These are phyloP conservation scores for Pachypanchax playfairii DNA, from an alignment of 2,113 vertebrate genomes.

Conservation along the genomic window DNA sequence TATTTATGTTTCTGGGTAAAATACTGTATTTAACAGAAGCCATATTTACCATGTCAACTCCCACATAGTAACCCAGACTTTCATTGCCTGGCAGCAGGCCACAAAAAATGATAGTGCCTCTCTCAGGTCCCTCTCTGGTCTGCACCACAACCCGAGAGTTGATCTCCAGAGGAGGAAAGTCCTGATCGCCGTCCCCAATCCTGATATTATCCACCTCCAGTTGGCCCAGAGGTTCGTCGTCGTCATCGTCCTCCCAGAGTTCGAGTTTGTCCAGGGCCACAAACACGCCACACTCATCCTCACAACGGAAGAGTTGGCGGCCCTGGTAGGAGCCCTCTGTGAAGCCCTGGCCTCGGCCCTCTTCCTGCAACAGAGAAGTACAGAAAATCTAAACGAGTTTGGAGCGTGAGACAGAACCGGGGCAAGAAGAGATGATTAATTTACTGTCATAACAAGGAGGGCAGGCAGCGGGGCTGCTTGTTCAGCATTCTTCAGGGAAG, in stretches of 20 bases:
- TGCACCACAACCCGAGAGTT: constrained; percentile 96
- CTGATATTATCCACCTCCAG: constrained; percentile 87
- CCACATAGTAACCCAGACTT: constrained; percentile 95
- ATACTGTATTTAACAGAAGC: background rate
- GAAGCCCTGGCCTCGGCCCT: constrained; percentile 95
- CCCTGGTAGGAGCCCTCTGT: constrained; percentile 97
- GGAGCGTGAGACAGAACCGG: constrained; percentile 18
- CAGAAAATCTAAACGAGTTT: constrained; percentile 8
- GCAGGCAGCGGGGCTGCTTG: constrained; percentile 33
- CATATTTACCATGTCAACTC: constrained; percentile 95
- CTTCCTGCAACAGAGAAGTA: constrained; percentile 82
- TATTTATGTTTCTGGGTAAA: too few species aligned
- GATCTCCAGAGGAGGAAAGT: constrained; percentile 90
- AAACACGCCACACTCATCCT: constrained; percentile 97
- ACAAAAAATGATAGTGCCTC: constrained; percentile 97
- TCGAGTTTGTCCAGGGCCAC: constrained; percentile 97
- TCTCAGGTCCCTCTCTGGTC: constrained; percentile 90
- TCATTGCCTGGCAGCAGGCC: constrained; percentile 95
- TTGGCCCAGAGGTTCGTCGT: constrained; percentile 79
- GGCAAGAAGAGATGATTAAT: constrained; percentile 28
- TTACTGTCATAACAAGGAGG: constrained; percentile 44
- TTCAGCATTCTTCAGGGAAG: constrained; percentile 45
- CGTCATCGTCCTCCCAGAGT: constrained; percentile 86
- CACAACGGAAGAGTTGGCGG: constrained; percentile 94
- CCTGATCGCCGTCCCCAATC: constrained; percentile 86